Evolutionary conservation across 2,888 invertebrate genomes (phyloP), one percentile per base, ranked within the genome.

Genomic region (Pherbina coryleti): DNA sequence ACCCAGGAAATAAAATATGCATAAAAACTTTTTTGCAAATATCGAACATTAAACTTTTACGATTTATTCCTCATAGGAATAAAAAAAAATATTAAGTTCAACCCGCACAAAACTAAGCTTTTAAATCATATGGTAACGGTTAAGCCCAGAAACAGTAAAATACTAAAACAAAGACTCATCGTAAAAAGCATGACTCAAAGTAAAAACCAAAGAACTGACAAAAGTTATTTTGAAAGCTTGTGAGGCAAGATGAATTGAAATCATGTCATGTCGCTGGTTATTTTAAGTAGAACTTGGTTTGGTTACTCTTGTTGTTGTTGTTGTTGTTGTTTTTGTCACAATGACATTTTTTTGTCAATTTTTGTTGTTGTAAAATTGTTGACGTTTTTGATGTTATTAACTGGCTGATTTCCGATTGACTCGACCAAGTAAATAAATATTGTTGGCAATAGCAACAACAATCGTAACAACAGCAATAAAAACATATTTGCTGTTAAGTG

Each of bases 391-490:
- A 14, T 72, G 37, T 72, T 57, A 44, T 44, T 44, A 31, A 57
- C 60, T 72, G 34, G 19, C 55, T 73, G 66, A 78, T 78, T 74
- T 78, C 74, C 78, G 74, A 71, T 75, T 74, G 53, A 49, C 49
- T 28, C 31, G 28, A 74, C 34, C 69, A 76, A 72, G 28, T 60
- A 76, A 60, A 67, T 53, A 75, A 78, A 71, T 71, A 75, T 71
- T 76, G 70, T 62, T 62, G 49, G 71, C 22, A 76, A 44, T 25
- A 49, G 31, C 17, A 69, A 37, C 57, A 76, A 57, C 34, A 72
- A 25, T 25, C 51, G 55, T n/a, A 37, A 71, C 34, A 71, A 71
- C 55, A 62, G 25, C 62, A 62, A 74, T 14, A 62, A 74, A 44
- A 28, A 17, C 53, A 71, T 60, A 44, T 28, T 67, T 67, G 31